A percentile compares a stretch with the other conserved stretches of the same genome.
Conservation (phyloP, 2,113 vertebrate species). For the Marmota monax region DNA sequence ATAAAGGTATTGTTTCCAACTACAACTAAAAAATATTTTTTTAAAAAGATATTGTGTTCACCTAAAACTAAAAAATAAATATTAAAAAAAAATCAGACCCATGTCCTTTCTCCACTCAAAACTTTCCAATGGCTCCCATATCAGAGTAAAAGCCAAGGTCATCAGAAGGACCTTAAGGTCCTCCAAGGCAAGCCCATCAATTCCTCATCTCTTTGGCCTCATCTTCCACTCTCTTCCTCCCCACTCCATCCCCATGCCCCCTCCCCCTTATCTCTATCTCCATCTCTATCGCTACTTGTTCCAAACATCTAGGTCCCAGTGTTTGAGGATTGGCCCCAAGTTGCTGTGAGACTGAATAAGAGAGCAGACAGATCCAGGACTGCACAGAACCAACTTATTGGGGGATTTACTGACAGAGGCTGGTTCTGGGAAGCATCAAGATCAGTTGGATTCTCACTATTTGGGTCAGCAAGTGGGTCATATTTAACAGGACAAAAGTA, state of each 20-base stretch:
- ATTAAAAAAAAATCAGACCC: neutral
- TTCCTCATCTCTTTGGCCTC: neutral
- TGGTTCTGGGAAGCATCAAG: neutral
- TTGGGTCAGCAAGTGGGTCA: neutral
- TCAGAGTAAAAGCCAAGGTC: neutral
- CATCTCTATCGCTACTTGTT: neutral
- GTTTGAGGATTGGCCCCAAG: neutral
- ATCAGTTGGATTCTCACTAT: neutral
- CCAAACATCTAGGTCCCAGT: neutral
- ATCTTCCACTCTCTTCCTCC: neutral
- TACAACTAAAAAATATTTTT: too few species aligned
- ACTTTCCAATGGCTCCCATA: neutral
- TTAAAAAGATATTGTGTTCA: too few species aligned
- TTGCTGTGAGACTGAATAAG: neutral
- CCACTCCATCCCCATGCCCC: too few species aligned
- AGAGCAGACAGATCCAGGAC: neutral
- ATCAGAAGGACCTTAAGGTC: neutral
- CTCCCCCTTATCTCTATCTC: too few species aligned
- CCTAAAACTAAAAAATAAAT: too few species aligned
- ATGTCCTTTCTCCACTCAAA: neutral
- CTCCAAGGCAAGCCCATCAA: neutral
- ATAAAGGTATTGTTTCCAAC: too few species aligned
- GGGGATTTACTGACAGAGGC: neutral
- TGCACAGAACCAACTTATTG: neutral
- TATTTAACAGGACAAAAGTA: neutral